phyloP scores from a whole-genome alignment of 2,888 invertebrate genomes.

The Ariolimax columbianus region DNA sequence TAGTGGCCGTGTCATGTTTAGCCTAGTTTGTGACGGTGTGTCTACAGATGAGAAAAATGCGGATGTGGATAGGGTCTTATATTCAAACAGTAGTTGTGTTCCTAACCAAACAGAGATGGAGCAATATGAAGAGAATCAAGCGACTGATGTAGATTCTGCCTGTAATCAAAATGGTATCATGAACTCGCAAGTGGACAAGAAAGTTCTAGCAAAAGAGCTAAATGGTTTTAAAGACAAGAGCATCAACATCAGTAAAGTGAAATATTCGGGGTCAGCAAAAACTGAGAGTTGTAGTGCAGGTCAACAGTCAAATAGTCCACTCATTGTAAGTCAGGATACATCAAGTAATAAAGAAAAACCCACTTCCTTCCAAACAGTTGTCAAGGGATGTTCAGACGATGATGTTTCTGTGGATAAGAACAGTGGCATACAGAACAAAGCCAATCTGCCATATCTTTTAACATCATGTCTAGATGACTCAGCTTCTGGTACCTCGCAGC shows the following conservation, averaged over 20 bases:
- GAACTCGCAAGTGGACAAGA: not conserved
- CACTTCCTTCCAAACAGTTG: not conserved
- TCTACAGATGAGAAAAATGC: not conserved
- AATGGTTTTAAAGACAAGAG: not conserved
- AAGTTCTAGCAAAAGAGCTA: not conserved
- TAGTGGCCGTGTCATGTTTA: conserved; percentile 33
- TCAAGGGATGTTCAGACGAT: not conserved
- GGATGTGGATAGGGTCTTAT: not conserved
- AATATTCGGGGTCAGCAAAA: not conserved
- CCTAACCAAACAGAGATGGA: not conserved
- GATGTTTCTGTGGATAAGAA: not conserved
- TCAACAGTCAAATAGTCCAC: not conserved
- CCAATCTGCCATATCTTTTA: not conserved
- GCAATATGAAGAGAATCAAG: not conserved
- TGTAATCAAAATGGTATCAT: not conserved
- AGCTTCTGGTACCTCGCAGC: not conserved
- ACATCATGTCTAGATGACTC: not conserved
- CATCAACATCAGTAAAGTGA: not conserved
- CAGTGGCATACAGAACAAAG: not conserved
- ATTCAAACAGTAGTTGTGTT: not conserved
- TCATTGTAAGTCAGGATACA: not conserved
- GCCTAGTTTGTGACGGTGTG: conserved; percentile 19
- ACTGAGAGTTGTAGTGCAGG: not conserved
- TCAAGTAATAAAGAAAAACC: not conserved
- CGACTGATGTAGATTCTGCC: not conserved